A percentile compares a stretch with the other conserved stretches of the same genome.
These are phyloP conservation scores for Tapirus indicus DNA, from an alignment of 2,797 vertebrate species.

Conservation along the genomic window DNA sequence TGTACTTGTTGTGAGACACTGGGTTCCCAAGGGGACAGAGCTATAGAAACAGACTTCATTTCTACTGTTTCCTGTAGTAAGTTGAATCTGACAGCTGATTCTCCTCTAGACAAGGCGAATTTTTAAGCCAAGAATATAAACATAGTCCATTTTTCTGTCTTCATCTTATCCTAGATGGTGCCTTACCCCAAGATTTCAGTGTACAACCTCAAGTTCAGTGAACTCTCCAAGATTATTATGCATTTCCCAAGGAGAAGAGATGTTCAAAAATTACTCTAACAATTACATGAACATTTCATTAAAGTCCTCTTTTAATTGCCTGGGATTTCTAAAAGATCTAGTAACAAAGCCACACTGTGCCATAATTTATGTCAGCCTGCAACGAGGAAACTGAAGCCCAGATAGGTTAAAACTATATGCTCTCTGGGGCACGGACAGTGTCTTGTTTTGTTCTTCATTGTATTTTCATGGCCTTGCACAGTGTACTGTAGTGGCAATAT, in stretches of 20 bases:
- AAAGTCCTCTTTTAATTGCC: constrained; percentile 59
- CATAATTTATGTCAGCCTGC: constrained; percentile 14
- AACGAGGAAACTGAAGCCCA: constrained; percentile 14
- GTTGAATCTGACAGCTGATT: constrained; percentile 69
- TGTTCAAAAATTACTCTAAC: constrained; percentile 43
- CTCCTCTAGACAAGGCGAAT: constrained; percentile 75
- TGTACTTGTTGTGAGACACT: constrained; percentile 35
- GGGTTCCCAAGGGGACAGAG: constrained; percentile 53
- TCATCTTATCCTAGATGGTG: constrained; percentile 57
- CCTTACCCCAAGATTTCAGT: constrained; percentile 40
- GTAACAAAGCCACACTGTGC: constrained; percentile 72
- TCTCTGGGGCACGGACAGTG: not conserved
- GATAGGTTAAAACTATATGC: not conserved
- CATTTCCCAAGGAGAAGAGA: constrained; percentile 66
- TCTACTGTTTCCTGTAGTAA: constrained; percentile 64
- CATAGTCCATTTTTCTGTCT: constrained; percentile 71
- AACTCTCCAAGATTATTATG: constrained; percentile 64
- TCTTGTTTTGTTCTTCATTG: not conserved
- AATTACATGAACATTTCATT: constrained; percentile 54
- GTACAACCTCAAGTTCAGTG: not conserved
- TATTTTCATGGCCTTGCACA: not conserved
- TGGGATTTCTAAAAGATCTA: constrained; percentile 71
- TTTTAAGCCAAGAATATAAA: constrained; percentile 76
- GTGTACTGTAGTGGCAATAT: not conserved
- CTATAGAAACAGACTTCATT: constrained; percentile 55